These are phyloP conservation scores for Hydrocynus forskahlii DNA, from an alignment of 2,797 vertebrate genomes.

Conservation along the genomic window DNA sequence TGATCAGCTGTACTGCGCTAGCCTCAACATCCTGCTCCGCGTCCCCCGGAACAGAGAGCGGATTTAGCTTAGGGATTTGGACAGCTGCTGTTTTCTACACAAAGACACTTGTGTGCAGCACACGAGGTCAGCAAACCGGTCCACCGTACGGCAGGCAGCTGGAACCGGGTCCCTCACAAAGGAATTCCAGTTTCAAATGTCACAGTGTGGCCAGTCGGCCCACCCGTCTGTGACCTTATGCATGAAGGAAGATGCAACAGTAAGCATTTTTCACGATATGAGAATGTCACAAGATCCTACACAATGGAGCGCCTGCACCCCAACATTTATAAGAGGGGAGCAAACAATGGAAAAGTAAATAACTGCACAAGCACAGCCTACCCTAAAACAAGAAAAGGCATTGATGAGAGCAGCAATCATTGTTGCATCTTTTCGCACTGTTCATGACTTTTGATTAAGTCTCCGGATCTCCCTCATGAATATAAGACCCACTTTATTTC, in stretches of 20 bases:
- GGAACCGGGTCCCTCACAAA: conserved; percentile 25
- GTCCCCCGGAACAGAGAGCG: conserved; percentile 20
- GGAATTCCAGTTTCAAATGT: conserved; percentile 46
- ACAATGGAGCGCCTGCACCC: background rate
- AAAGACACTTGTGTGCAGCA: conserved; percentile 52
- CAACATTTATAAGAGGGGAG: background rate
- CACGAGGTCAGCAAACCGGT: conserved; percentile 41
- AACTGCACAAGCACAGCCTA: no score
- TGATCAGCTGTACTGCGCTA: conserved; percentile 19
- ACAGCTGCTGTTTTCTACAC: conserved; percentile 51
- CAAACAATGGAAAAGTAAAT: background rate
- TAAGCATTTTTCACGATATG: background rate
- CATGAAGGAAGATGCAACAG: conserved; percentile 17
- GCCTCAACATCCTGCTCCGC: conserved; percentile 44
- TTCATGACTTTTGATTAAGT: no score
- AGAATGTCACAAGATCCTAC: background rate
- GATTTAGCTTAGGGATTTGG: conserved; percentile 38
- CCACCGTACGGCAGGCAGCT: conserved; percentile 28
- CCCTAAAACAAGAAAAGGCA: no score
- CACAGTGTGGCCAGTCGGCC: conserved; percentile 17
- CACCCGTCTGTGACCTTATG: conserved; percentile 24
- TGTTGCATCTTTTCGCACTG: no score
- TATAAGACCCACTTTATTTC: no score
- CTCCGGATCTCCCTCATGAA: no score
- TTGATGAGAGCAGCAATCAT: no score